Base-by-base conservation (phyloP, 2,888 invertebrate species). In the Dynastes hyllus region DNA sequence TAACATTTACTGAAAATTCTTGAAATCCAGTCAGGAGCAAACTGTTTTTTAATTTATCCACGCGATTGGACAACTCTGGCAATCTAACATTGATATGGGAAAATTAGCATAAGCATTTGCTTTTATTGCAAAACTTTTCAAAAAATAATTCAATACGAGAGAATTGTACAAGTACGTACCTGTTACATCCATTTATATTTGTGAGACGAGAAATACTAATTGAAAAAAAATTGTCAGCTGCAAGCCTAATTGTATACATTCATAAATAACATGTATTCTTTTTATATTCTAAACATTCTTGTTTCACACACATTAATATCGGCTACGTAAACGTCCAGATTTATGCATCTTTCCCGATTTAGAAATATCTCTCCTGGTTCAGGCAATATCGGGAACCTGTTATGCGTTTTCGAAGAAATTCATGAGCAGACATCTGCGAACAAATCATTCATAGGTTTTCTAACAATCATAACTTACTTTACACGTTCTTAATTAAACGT, bases 361-460 rank as follows among this genome's bases (percentile, higher is more conserved):
- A 53, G 53, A 53, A 53, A 53, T 53, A 53, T 53, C 53, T 16
- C 53, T 53, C 53, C 53, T 53, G 53, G 51, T 51, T 53, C 4
- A n/a, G 16, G 53, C 53, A 16, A 16, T 53, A 53, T n/a, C 16
- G 53, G 53, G 53, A 16, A 53, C 53, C 53, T 53, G 53, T 53
- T 53, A 53, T 0, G n/a, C 16, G 53, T 4, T n/a, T 16, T n/a
- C 2, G 51, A 53, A 53, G 45, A 45, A 45, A 45, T 37, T 2
- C 45, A 11, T 45, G 45, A 8, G 45, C 11, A 45, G 11, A 45
- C 2, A 45, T 45, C 11, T 45, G 45, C 8, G 45, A 45, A 2
- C 8, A 8, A 11, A 45, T 45, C 45, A 45, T 45, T 45, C 11
- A 45, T 22, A 22, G 0, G 22, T 22, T 22, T 22, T 22, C 0